Evolutionary conservation across 2,888 invertebrate genomes (phyloP).

Genomic region (Stenichneumon culpator): DNA sequence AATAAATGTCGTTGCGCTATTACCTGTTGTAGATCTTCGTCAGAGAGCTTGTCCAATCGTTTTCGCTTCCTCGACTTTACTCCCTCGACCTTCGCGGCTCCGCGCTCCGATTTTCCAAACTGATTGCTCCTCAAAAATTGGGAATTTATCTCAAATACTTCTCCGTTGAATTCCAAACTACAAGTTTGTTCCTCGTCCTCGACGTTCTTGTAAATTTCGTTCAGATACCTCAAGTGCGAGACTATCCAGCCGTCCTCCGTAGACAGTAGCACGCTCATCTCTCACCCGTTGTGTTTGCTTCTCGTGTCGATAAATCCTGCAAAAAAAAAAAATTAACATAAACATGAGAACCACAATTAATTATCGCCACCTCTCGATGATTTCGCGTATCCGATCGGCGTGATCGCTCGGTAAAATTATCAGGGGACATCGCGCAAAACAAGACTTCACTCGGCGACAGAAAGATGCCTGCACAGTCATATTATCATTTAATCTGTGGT

Average conservation of each 20-base stretch:
- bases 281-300: conserved; percentile 24
- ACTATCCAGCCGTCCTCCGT: conserved; percentile 85
- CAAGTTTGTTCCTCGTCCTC: conserved; percentile 70
- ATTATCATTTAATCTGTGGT: background rate
- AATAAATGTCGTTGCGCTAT: background rate
- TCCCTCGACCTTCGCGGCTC: conserved; percentile 63
- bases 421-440: background rate
- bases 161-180: conserved; percentile 81
- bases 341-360: background rate
- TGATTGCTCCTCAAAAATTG: conserved; percentile 84
- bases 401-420: conserved; percentile 26
- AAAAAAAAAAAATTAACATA: conserved; percentile 20
- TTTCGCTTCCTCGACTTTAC: conserved; percentile 81
- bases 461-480: background rate
- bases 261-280: conserved; percentile 85
- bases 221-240: conserved; percentile 86
- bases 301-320: background rate
- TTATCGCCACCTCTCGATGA: conserved; percentile 14
- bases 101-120: conserved; percentile 45
- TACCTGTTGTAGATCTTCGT: conserved; percentile 77
- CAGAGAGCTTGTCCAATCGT: conserved; percentile 70
- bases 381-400: too few species aligned
- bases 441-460: background rate
- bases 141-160: conserved; percentile 85
- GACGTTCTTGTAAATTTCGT: conserved; percentile 84